These are phyloP conservation scores for Palythoa grandiflora DNA, from an alignment of 92 coral and sea anemone genomes.

Conservation along the genomic window DNA sequence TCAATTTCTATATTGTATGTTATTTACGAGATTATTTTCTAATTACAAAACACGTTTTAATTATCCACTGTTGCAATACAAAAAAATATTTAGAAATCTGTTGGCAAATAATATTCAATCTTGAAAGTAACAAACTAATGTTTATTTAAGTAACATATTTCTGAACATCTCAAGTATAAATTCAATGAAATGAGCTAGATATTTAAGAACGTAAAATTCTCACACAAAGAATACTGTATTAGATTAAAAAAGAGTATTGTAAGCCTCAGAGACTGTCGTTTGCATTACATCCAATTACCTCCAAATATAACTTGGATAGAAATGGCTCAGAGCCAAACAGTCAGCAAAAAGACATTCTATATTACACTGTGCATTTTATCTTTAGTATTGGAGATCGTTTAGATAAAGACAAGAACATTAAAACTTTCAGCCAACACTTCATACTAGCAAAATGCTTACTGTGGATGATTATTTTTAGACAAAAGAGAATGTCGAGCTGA, in stretches of 20 bases:
- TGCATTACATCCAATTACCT: background rate
- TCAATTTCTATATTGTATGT: no score
- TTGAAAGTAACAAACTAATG: no score
- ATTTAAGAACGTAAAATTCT: no score
- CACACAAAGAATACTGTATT: conserved; percentile 2
- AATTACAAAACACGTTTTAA: no score
- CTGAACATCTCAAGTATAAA: no score
- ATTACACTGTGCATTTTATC: conserved; percentile 5
- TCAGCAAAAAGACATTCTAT: conserved; percentile 3
- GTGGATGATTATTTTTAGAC: conserved; percentile 7
- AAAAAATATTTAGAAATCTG: no score
- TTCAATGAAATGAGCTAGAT: no score
- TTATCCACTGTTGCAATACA: no score
- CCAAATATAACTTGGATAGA: conserved; percentile 18
- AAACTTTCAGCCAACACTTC: conserved; percentile 16
- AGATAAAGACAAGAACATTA: background rate
- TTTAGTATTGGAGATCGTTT: background rate
- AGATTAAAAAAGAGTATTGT: background rate
- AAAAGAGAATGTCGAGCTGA: background rate
- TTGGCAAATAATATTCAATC: no score
- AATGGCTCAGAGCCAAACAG: background rate
- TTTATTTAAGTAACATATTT: no score
- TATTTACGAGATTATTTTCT: no score
- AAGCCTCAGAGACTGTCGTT: conserved; percentile 15
- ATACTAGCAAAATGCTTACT: conserved; percentile 5